Percentiles rank a stretch among this genome's conserved stretches.
Evolutionary conservation across 2,888 invertebrate genomes (phyloP).

Genomic region (Lissonota sp.): DNA sequence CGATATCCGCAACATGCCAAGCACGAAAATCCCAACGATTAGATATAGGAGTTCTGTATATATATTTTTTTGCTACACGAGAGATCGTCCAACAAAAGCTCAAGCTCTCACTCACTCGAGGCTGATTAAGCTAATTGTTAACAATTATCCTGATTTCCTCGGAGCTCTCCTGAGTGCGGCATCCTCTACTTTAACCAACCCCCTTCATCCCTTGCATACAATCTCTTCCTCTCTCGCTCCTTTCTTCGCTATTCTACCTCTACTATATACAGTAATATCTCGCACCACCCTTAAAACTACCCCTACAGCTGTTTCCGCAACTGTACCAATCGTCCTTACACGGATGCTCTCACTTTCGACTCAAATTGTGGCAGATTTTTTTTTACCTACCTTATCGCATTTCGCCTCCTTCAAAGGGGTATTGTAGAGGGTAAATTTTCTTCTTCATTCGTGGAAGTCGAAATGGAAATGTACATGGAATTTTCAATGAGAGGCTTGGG

Average conservation of each 20-base stretch:
- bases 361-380: constrained; percentile 74
- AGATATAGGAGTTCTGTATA: not conserved
- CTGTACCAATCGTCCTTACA: constrained; percentile 37
- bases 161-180: constrained; percentile 73
- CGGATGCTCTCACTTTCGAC: constrained; percentile 77
- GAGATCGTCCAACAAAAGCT: constrained; percentile 79
- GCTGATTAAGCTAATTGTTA: constrained; percentile 84
- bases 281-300: constrained; percentile 7
- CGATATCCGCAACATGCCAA: constrained; percentile 35
- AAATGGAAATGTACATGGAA: too few relatives aligned
- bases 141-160: constrained; percentile 83
- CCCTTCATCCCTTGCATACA: constrained; percentile 54
- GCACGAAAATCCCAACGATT: constrained; percentile 71
- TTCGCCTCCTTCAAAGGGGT: constrained; percentile 4
- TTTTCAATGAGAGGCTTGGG: too few relatives aligned
- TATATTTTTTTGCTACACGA: not conserved
- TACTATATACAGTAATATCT: constrained; percentile 10
- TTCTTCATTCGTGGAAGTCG: not conserved
- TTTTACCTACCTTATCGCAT: constrained; percentile 45
- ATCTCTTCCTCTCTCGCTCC: constrained; percentile 50
- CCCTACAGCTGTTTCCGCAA: constrained; percentile 7
- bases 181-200: constrained; percentile 67
- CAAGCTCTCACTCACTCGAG: constrained; percentile 76
- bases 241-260: not conserved
- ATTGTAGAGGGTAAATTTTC: not conserved